Conservation (phyloP, 2,888 invertebrate genomes). For the Philonicus albiceps region DNA sequence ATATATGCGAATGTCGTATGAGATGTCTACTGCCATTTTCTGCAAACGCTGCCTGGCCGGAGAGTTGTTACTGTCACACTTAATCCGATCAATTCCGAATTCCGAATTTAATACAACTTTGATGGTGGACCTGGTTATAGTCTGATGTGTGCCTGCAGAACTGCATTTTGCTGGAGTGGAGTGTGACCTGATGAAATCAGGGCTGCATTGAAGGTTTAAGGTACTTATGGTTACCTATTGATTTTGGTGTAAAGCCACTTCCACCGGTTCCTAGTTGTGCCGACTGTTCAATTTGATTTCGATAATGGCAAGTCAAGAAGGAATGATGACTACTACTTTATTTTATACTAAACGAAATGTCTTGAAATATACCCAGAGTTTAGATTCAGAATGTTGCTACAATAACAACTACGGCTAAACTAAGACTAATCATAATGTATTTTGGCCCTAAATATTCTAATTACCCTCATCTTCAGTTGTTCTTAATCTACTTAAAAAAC, state of each 20-base stretch:
- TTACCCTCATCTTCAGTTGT: too few species aligned
- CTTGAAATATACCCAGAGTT: background rate
- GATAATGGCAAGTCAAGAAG: background rate
- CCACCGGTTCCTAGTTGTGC: background rate
- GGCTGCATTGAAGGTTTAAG: background rate
- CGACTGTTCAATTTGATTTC: background rate
- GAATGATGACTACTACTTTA: background rate
- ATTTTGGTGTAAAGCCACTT: background rate
- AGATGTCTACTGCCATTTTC: slow-evolving; percentile 47
- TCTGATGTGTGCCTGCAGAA: background rate
- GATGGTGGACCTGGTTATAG: background rate
- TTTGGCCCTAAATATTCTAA: too few species aligned
- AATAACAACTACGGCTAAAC: too few species aligned
- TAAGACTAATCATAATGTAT: too few species aligned
- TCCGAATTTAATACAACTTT: slow-evolving; percentile 14
- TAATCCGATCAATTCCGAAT: slow-evolving; percentile 34
- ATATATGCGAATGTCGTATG: slow-evolving; percentile 46
- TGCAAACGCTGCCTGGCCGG: slow-evolving; percentile 34
- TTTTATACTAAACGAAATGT: background rate
- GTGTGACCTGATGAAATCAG: background rate
- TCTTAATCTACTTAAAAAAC: too few species aligned
- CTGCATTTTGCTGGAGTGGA: background rate
- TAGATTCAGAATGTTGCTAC: background rate
- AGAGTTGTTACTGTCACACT: slow-evolving; percentile 30
- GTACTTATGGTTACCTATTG: background rate